Evolutionary conservation across 1,140 invertebrate species (phyloP).

Genomic region (Dendrolimus kikuchii): DNA sequence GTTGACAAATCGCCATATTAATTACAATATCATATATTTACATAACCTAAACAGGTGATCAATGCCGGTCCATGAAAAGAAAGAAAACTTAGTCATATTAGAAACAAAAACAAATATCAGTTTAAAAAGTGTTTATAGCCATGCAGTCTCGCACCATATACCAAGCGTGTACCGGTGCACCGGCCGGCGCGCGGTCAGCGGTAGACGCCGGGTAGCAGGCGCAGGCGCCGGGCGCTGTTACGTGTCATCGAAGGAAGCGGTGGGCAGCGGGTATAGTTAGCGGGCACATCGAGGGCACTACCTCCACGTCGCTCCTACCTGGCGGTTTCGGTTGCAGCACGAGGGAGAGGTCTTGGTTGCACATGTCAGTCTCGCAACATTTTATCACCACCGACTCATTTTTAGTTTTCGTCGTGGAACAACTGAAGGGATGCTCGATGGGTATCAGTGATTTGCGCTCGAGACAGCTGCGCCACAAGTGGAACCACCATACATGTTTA

Average conservation of each 20-base stretch:
- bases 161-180: conserved; percentile 27
- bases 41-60: conserved; percentile 41
- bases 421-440: conserved; percentile 67
- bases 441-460: conserved; percentile 60
- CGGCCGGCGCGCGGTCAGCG: conserved; percentile 6
- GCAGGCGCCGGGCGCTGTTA: conserved; percentile 16
- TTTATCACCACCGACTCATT: conserved; percentile 64
- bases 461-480: conserved; percentile 66
- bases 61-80: conserved; percentile 53
- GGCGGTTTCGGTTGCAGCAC: conserved; percentile 61
- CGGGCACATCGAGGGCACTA: conserved; percentile 39
- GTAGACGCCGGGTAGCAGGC: conserved; percentile 9
- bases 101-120: conserved; percentile 34
- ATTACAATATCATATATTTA: conserved; percentile 14
- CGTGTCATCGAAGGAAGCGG: conserved; percentile 24
- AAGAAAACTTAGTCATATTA: conserved; percentile 57
- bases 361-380: conserved; percentile 71
- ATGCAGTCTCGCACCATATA: conserved; percentile 46
- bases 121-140: conserved; percentile 28
- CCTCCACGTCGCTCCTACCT: conserved; percentile 65
- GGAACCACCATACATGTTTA: conserved; percentile 66
- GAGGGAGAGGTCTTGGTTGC: conserved; percentile 69
- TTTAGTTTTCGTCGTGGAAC: conserved; percentile 60
- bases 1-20: conserved; percentile 47
- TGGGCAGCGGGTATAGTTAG: conserved; percentile 33